phyloP scores from a whole-genome alignment of 2,888 invertebrate species.

The Melinaea menophilus region DNA sequence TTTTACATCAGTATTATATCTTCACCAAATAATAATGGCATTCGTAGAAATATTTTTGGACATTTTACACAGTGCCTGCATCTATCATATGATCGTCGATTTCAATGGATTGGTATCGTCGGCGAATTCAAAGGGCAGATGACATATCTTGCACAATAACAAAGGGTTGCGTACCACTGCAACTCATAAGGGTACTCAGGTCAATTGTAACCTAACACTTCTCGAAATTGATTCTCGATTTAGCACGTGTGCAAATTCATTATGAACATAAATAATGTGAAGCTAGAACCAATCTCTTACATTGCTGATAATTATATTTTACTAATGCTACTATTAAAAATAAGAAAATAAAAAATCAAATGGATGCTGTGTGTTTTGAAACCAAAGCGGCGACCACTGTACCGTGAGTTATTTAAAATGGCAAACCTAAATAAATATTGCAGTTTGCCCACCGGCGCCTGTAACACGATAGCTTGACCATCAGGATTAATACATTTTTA shows the following conservation, averaged over 20 bases:
- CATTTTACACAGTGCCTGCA: slow-evolving; percentile 27
- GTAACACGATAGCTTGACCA: slow-evolving; percentile 56
- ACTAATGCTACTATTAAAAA: too few relatives aligned
- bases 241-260: slow-evolving; percentile 61
- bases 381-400: slow-evolving; percentile 15
- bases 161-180: slow-evolving; percentile 72
- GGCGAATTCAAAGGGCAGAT: slow-evolving; percentile 73
- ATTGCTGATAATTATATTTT: too few relatives aligned
- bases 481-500: slow-evolving; percentile 31
- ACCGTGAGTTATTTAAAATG: slow-evolving; percentile 24
- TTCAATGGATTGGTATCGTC: slow-evolving; percentile 43
- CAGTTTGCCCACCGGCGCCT: slow-evolving; percentile 73
- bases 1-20: too few relatives aligned
- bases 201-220: slow-evolving; percentile 67
- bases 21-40: too few relatives aligned
- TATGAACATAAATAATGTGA: slow-evolving; percentile 24
- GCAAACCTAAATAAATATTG: slow-evolving; percentile 62
- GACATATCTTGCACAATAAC: slow-evolving; percentile 73
- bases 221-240: slow-evolving; percentile 51
- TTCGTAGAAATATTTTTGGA: slow-evolving; percentile 1
- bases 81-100: slow-evolving; percentile 21
- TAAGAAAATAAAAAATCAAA: not conserved
- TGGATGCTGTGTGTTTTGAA: not conserved
- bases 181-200: slow-evolving; percentile 73
- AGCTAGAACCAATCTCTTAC: too few relatives aligned